Conservation (phyloP, 2,888 invertebrate species). For the Nephrotoma guestfalica region DNA sequence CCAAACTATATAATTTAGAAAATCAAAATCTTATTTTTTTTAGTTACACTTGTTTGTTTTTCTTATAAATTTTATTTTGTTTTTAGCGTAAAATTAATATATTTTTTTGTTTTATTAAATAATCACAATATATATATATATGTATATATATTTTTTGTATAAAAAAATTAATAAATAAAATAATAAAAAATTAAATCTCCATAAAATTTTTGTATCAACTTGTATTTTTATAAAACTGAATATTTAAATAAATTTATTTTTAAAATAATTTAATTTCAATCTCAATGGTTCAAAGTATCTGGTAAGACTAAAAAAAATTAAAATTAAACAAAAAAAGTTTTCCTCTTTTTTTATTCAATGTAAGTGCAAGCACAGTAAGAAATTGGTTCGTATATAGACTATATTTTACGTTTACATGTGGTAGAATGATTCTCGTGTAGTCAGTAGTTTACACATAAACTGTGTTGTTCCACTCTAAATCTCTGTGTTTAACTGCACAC, state of each 20-base stretch:
- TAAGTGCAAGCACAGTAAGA: not conserved
- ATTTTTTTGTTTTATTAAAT: not conserved
- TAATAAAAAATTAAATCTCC: not conserved
- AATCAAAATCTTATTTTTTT: not conserved
- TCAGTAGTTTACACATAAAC: not conserved
- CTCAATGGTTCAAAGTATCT: not conserved
- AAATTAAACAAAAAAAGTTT: not conserved
- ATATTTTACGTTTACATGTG: not conserved
- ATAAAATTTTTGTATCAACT: not conserved
- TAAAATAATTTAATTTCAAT: slow-evolving; percentile 1
- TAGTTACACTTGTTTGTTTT: not conserved
- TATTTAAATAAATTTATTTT: not conserved
- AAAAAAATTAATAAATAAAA: not conserved
- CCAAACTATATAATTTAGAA: not conserved
- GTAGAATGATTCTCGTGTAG: not conserved
- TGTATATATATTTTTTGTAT: not conserved
- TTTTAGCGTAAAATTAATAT: not conserved
- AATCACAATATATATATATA: not conserved
- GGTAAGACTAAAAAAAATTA: not conserved
- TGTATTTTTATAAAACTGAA: not conserved
- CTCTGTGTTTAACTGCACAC: not conserved
- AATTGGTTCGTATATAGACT: not conserved
- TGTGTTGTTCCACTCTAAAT: not conserved
- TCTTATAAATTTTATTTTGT: not conserved
- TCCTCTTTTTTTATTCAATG: not conserved